A percentile compares a stretch with the other conserved stretches of the same genome.
These are phyloP conservation scores for Agrochola lota DNA, from an alignment of 2,888 invertebrate species.

Conservation along the genomic window DNA sequence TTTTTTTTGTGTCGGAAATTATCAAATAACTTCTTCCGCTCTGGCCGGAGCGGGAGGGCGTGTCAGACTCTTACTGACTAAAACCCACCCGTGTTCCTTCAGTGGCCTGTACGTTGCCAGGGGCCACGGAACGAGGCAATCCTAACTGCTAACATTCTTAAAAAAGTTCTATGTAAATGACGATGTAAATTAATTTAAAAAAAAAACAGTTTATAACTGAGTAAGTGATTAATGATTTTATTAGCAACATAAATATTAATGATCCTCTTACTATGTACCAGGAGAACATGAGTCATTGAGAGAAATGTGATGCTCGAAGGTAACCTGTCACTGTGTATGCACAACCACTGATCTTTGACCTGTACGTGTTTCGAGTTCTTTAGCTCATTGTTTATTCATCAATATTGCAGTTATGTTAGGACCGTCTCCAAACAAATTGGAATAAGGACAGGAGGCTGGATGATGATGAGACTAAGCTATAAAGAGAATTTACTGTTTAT, in stretches of 20 bases:
- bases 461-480: background rate
- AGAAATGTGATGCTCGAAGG: conserved; percentile 52
- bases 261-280: conserved; percentile 17
- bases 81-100: too few species aligned
- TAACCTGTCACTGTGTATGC: conserved; percentile 42
- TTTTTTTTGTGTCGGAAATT: too few species aligned
- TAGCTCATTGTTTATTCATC: conserved; percentile 22
- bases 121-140: too few species aligned
- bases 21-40: too few species aligned
- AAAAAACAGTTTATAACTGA: background rate
- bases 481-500: too few species aligned
- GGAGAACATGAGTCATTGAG: conserved; percentile 39
- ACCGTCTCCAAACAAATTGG: too few species aligned
- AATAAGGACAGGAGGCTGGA: too few species aligned
- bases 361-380: conserved; percentile 26
- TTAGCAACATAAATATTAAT: conserved; percentile 48
- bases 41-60: too few species aligned
- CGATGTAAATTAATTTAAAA: background rate
- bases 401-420: background rate
- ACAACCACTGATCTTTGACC: conserved; percentile 39
- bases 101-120: too few species aligned
- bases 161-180: background rate
- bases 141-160: background rate
- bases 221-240: conserved; percentile 44
- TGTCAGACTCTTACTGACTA: too few species aligned